Conservation (phyloP, 2,797 vertebrate genomes). For the Podarcis siculus region DNA sequence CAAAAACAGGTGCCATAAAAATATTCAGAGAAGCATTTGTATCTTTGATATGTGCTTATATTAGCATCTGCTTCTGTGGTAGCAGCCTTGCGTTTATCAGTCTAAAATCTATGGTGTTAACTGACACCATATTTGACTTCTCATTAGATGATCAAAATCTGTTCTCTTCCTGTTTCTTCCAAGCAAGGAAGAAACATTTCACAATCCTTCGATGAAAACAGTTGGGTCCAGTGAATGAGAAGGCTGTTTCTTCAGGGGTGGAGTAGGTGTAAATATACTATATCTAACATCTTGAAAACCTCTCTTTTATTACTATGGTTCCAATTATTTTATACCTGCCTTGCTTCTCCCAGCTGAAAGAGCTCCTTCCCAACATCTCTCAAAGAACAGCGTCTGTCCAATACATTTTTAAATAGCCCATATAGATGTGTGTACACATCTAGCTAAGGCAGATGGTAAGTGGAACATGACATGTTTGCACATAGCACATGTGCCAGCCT, state of each 20-base stretch:
- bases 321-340: conserved; percentile 4
- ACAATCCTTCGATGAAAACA: not conserved
- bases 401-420: conserved; percentile 17
- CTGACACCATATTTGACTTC: not conserved
- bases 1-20: not conserved
- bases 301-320: not conserved
- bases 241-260: not conserved
- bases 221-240: not conserved
- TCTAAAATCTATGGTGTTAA: not conserved
- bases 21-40: not conserved
- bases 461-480: conserved; percentile 7
- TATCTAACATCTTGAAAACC: too few relatives aligned
- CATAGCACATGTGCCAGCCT: conserved; percentile 33
- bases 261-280: too few relatives aligned
- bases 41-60: not conserved
- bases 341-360: conserved; percentile 32
- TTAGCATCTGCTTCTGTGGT: not conserved
- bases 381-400: conserved; percentile 33
- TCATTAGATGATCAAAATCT: not conserved
- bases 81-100: not conserved
- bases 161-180: not conserved
- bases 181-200: not conserved
- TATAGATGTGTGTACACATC: not conserved
- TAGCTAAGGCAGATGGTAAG: conserved; percentile 39
- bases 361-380: conserved; percentile 3